Conservation (phyloP, 1,140 invertebrate genomes). For the Orchestia grillus region DNA sequence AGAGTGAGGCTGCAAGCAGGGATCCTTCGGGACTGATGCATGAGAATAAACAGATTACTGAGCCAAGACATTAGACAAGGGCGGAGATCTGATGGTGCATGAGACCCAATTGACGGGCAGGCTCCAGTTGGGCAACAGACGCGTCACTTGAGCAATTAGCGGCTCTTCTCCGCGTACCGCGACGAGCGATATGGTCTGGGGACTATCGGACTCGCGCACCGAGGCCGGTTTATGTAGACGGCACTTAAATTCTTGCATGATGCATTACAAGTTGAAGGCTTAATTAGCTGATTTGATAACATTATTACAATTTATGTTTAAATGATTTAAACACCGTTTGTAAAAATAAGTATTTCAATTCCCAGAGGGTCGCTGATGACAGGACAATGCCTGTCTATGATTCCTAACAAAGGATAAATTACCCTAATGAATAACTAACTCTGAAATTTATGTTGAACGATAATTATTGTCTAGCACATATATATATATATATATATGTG, state of each 20-base stretch:
- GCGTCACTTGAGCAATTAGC: neutral
- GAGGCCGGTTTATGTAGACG: neutral
- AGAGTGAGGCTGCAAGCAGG: neutral
- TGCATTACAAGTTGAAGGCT: neutral
- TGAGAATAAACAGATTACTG: conserved; percentile 13
- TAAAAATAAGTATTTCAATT: no score
- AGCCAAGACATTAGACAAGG: neutral
- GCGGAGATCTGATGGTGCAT: neutral
- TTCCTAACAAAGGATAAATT: no score
- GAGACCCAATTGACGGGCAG: neutral
- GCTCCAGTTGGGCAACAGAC: neutral
- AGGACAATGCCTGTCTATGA: no score
- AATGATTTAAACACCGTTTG: no score
- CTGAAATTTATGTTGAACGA: no score
- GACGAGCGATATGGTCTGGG: neutral
- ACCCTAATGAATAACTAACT: no score
- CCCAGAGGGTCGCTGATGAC: no score
- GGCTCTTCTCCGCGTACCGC: neutral
- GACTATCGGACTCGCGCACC: neutral
- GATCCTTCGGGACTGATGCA: neutral
- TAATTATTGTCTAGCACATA: no score
- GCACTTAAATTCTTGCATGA: neutral
- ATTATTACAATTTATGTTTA: no score
- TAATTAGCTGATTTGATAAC: no score
- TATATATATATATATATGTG: no score